These are phyloP conservation scores for Hapalemur alaotrensis DNA, from an alignment of 2,797 vertebrate genomes.

Conservation along the genomic window DNA sequence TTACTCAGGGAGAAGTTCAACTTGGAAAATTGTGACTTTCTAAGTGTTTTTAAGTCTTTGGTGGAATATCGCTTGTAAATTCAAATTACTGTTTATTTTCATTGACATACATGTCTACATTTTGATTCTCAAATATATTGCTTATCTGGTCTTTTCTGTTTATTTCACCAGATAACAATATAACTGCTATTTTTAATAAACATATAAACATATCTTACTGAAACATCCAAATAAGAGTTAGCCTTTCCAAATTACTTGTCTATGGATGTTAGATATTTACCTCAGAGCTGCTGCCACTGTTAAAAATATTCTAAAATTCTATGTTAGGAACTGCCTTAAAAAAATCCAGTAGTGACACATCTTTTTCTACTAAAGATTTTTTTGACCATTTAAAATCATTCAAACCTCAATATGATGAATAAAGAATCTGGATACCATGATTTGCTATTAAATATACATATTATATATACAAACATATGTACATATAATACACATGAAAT, in stretches of 20 bases:
- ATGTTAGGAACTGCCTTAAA: neutral
- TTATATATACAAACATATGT: neutral
- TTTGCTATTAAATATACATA: neutral
- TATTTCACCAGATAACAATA: neutral
- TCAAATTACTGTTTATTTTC: neutral
- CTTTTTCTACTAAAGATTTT: neutral
- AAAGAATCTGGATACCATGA: neutral
- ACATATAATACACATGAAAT: neutral
- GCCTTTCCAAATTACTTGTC: neutral
- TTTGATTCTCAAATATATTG: neutral
- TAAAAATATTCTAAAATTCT: slow-evolving; percentile 14
- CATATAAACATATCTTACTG: neutral
- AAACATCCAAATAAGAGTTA: neutral
- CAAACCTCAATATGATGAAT: neutral
- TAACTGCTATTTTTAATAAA: neutral
- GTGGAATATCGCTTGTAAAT: neutral
- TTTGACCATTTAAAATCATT: neutral
- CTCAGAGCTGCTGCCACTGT: neutral
- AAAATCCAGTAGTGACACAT: neutral
- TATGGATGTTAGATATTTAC: neutral
- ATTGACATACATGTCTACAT: neutral
- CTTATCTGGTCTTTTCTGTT: neutral
- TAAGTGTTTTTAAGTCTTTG: slow-evolving; percentile 4
- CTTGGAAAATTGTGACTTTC: slow-evolving; percentile 5
- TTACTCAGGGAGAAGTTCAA: neutral